Evolutionary conservation across 2,113 vertebrate species (phyloP), one percentile per base, ranked within the genome.

Genomic region (Zapornia atra): DNA sequence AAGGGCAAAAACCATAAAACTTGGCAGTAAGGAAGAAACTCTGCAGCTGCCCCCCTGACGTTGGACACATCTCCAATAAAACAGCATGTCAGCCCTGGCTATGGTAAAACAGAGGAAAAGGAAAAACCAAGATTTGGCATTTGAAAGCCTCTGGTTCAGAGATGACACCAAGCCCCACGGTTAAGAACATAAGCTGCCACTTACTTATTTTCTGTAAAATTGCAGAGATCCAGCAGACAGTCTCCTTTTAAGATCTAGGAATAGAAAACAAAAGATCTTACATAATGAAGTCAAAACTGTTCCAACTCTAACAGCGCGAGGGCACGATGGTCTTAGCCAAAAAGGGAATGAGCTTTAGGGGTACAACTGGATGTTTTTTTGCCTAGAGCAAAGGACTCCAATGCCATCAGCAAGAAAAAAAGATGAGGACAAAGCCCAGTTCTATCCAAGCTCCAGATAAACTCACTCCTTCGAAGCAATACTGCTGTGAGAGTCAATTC

Each of bases 131-230:
- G 59, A 44, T 16, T 48, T 11, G 38, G 20, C 33, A 76, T 22
- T 44, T n/a, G 28, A 57, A 89, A 42, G 26, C 26, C 26, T 40
- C 8, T 33, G 29, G 33, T 64, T 76, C 4, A 88, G 14, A 88
- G 82, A 90, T 3, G 2, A 94, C 53, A 66, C 29, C 50, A 56
- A 88, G 53, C 3, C 6, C 24, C 40, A 4, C 3, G 13, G 54
- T 38, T 76, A 72, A 63, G 51, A 90, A 70, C 11, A 53, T 61
- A 64, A 84, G 51, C 38, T 59, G 29, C 64, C 40, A 96, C 98
- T 98, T 97, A 99, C 99, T 99, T 99, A 96, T 99, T 99, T 88
- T 99, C 99, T 82, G 98, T 97, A 95, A 99, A 99, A 97, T 98
- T 99, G 80, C 98, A 97, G 75, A 99, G 96, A 94, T 99, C 99